A percentile compares a stretch with the other conserved stretches of the same genome.
These are phyloP conservation scores for Ectemnius lituratus DNA, from an alignment of 2,888 invertebrate genomes.

Conservation along the genomic window DNA sequence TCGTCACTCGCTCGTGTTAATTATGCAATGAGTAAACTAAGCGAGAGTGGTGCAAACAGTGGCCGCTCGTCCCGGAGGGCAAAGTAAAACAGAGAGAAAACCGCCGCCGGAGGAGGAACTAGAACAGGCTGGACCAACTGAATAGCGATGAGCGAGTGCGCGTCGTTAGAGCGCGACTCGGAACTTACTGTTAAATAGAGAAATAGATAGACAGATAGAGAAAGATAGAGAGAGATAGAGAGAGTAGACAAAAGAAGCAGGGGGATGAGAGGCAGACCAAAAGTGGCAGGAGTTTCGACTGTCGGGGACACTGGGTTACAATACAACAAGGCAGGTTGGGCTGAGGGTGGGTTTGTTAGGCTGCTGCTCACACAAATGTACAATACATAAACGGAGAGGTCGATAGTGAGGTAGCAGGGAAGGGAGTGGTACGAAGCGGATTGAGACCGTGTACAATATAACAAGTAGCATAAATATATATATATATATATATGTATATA, in stretches of 20 bases:
- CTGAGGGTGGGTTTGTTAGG: neutral
- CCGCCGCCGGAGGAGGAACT: neutral
- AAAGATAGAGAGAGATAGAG: neutral
- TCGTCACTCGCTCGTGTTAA: slow-evolving; percentile 1
- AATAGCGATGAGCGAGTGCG: too few species aligned
- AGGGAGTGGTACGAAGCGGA: neutral
- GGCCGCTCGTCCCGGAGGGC: neutral
- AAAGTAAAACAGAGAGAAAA: neutral
- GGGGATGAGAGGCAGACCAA: neutral
- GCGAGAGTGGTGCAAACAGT: neutral
- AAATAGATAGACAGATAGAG: neutral
- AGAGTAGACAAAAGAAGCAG: neutral
- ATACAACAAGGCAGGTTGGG: neutral
- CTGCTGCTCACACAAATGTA: too few species aligned
- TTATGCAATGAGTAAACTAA: slow-evolving; percentile 6
- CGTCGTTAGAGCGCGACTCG: too few species aligned
- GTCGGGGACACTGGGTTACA: neutral
- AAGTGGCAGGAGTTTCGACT: neutral
- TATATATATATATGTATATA: slow-evolving; percentile 35
- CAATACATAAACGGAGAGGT: neutral
- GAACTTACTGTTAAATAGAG: neutral
- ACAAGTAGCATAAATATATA: slow-evolving; percentile 7
- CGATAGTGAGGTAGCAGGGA: neutral
- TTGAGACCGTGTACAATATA: slow-evolving; percentile 21
- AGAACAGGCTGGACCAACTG: too few species aligned